Evolutionary conservation across 2,113 vertebrate genomes (phyloP).

Genomic region (Athene noctua): DNA sequence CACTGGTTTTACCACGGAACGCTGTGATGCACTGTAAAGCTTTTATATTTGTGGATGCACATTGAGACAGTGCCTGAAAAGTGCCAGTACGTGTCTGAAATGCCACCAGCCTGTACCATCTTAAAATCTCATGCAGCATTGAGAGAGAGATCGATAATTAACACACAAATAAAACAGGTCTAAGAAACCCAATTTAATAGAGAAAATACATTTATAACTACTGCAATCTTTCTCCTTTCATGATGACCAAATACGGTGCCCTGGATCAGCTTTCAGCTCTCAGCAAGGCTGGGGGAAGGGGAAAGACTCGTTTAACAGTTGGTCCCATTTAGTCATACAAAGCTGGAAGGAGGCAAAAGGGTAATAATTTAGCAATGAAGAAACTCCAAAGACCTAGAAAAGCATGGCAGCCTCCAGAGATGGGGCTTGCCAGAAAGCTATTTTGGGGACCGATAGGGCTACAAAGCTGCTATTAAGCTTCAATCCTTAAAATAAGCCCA

Average conservation of each 20-base stretch:
- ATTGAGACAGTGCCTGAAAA: not conserved
- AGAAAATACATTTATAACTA: not conserved
- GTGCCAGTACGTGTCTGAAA: not conserved
- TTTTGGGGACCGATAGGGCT: conserved; percentile 47
- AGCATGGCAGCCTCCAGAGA: conserved; percentile 20
- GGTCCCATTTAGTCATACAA: not conserved
- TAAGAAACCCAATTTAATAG: not conserved
- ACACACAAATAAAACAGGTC: not conserved
- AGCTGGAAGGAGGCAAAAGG: conserved; percentile 21
- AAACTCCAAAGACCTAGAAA: conserved; percentile 49
- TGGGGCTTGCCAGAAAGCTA: conserved; percentile 58
- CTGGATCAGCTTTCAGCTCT: not conserved
- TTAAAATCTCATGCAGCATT: not conserved
- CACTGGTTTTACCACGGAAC: not conserved
- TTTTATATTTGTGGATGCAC: not conserved
- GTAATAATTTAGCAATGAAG: conserved; percentile 38
- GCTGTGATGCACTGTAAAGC: not conserved
- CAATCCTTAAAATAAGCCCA: conserved; percentile 68
- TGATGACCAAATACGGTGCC: not conserved
- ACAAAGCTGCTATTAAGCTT: conserved; percentile 74
- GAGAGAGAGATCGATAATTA: not conserved
- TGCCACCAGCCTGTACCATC: not conserved
- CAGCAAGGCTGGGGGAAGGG: not conserved
- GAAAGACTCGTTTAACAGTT: not conserved
- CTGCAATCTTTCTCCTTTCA: not conserved